These are phyloP conservation scores for Meloidogyne chitwoodi DNA, from an alignment of 1,140 invertebrate species.

Conservation along the genomic window DNA sequence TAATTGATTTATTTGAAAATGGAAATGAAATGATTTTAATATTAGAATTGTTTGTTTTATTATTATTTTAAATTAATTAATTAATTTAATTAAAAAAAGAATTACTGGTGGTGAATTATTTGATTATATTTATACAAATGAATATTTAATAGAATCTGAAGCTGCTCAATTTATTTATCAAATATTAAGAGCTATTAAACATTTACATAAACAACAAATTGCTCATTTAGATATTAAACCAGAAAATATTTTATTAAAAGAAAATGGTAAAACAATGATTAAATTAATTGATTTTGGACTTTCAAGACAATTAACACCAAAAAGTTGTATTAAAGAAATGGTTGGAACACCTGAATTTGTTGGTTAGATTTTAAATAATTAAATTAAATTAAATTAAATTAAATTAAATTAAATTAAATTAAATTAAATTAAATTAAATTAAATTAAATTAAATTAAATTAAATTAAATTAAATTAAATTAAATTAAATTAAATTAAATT, in stretches of 20 bases:
- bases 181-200: conserved; percentile 64
- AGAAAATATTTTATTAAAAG: conserved; percentile 66
- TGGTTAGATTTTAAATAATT: conserved; percentile 55
- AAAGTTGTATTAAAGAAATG: conserved; percentile 63
- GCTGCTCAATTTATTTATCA: conserved; percentile 65
- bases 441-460: not conserved
- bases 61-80: not conserved
- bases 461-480: not conserved
- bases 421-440: not conserved
- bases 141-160: conserved; percentile 64
- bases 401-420: not conserved
- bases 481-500: not conserved
- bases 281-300: conserved; percentile 72
- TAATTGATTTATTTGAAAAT: conserved; percentile 65
- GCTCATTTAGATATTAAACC: conserved; percentile 67
- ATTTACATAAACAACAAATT: conserved; percentile 64
- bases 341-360: conserved; percentile 68
- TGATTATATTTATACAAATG: conserved; percentile 66
- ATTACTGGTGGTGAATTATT: conserved; percentile 67
- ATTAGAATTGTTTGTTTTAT: conserved; percentile 64
- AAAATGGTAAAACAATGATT: conserved; percentile 62
- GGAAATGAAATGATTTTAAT: conserved; percentile 64
- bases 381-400: not conserved
- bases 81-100: conserved; percentile 57
- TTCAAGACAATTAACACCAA: conserved; percentile 64